Base-by-base conservation (phyloP, 2,888 invertebrate genomes). In the Latrodectus elegans region DNA sequence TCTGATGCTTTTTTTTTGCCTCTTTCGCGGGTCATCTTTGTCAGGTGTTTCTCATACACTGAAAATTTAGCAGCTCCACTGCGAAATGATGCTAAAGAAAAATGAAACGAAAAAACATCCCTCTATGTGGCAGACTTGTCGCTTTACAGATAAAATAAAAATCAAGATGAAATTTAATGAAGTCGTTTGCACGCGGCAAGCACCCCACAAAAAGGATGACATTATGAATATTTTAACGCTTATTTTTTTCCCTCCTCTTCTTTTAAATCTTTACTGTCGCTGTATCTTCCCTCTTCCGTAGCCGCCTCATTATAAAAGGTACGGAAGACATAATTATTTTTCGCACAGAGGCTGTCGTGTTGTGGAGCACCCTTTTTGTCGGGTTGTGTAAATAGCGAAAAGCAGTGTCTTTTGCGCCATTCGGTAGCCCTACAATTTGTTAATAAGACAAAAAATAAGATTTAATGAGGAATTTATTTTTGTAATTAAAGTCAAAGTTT, bases 141-240 rank as follows among this genome's bases (percentile, higher is more conserved):
- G 15, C 67, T 52, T 67, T 26, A 64, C 15, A 26, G n/a, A 74
- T 26, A 76, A 76, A 77, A 73, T 78, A 78, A 84, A 81, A n/a
- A 72, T 76, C 76, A 81, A 65, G 76, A 52, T 64, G 68, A 84
- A 78, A 76, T 86, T 81, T 86, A 86, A 86, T 86, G 86, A 86
- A 86, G 86, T 52, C 60, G 86, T 81, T 79, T 70, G 85, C 78
- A 85, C 65, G 85, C 79, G 79, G 60, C 75, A 22, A 52, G n/a
- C 70, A 51, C 15, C 52, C 78, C 77, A 38, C 78, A 84, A 78
- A 65, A 71, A 83, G 64, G 64, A 83, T 71, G 55, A 78, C 74
- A 52, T 84, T 84, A 84, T 85, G 79, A 85, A 85, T 85, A 85
- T 85, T 85, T 85, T 85, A 79, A 49, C 77, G 60, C 84, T 68